Percentiles rank a stretch among this genome's conserved stretches.
Evolutionary conservation across 2,797 vertebrate species (phyloP).

Genomic region (Myotis myotis): DNA sequence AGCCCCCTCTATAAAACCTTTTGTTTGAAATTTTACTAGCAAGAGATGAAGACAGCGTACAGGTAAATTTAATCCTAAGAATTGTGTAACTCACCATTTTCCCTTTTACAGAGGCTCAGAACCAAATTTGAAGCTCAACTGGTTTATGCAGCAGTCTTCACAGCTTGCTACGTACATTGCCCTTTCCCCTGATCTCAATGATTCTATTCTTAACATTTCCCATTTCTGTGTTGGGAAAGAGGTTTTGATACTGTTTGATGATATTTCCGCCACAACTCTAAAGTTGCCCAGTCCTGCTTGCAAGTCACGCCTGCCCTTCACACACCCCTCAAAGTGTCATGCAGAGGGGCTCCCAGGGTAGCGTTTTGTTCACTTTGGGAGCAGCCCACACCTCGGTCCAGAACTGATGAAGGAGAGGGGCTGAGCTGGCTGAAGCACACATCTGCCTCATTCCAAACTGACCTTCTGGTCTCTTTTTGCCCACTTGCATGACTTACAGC

Average conservation of each 20-base stretch:
- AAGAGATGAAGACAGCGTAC: not conserved
- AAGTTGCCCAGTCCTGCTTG: not conserved
- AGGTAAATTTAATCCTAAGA: not conserved
- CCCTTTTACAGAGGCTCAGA: not conserved
- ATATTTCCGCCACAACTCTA: not conserved
- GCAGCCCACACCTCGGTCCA: not conserved
- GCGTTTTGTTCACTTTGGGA: not conserved
- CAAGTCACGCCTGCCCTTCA: not conserved
- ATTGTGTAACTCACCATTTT: not conserved
- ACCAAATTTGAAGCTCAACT: not conserved
- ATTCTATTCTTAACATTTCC: not conserved
- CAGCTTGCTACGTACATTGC: rapidly evolving
- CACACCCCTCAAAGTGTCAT: not conserved
- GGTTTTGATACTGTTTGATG: not conserved
- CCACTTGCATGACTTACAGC: not conserved
- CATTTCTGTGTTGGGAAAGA: not conserved
- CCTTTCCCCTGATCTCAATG: not conserved
- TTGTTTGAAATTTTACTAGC: not conserved
- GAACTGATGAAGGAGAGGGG: not conserved
- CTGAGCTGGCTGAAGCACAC: not conserved
- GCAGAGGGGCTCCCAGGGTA: not conserved
- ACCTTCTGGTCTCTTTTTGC: not conserved
- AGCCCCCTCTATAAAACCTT: not conserved
- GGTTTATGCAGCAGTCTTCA: not conserved
- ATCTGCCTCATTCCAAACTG: not conserved